Conservation (phyloP, 23 tunicate genomes). For the Styela clava region DNA sequence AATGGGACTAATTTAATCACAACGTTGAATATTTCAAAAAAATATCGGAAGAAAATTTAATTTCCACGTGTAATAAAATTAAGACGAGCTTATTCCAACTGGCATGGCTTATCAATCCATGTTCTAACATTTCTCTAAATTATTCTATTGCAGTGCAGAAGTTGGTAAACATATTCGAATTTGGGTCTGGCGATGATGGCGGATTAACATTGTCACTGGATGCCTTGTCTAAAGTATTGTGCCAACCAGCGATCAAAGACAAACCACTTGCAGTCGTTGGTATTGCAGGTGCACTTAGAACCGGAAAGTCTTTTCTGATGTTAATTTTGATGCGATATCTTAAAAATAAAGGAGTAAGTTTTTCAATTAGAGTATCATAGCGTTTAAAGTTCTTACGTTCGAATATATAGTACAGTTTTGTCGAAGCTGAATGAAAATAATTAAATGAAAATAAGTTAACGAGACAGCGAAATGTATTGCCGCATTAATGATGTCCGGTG, state of each 20-base stretch:
- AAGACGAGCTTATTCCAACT: no score
- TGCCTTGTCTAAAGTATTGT: background rate
- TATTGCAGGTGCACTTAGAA: constrained; percentile 16
- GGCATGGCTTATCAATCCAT: no score
- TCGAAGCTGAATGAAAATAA: no score
- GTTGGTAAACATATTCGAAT: background rate
- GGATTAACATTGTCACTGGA: background rate
- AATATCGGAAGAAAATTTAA: no score
- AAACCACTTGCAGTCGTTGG: constrained; percentile 12
- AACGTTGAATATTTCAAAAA: no score
- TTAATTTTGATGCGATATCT: background rate
- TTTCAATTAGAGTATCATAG: background rate
- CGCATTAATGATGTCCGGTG: no score
- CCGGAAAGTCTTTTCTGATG: constrained; percentile 32
- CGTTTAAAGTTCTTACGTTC: background rate
- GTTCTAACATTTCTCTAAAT: background rate
- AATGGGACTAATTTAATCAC: no score
- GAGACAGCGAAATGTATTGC: no score
- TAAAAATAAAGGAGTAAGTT: constrained; percentile 7
- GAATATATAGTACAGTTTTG: no score
- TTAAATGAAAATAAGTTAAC: no score
- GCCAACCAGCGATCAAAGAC: background rate
- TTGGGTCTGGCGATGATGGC: background rate
- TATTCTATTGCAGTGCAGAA: background rate
- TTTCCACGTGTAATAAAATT: no score